Conservation (phyloP, 2,888 invertebrate species). For the Oscheius sp. region DNA sequence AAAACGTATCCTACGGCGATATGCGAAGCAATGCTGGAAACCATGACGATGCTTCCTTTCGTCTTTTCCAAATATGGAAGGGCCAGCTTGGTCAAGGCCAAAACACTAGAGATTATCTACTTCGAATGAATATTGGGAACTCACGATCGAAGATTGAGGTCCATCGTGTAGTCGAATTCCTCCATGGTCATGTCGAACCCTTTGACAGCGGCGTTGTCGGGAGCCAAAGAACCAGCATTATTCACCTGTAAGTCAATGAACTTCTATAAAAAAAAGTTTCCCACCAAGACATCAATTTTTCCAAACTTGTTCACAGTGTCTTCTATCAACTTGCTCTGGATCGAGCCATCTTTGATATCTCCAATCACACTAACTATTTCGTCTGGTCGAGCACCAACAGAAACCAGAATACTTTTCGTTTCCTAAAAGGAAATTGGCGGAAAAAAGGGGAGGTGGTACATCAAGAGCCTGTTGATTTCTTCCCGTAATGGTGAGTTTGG, state of each 20-base stretch:
- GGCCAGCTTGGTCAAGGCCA: slow-evolving; percentile 53
- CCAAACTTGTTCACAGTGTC: slow-evolving; percentile 53
- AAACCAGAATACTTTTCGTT: not conserved
- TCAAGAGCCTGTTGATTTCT: slow-evolving; percentile 42
- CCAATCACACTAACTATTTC: slow-evolving; percentile 57
- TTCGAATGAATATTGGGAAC: not conserved
- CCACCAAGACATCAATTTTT: slow-evolving; percentile 54
- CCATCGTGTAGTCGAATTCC: slow-evolving; percentile 89
- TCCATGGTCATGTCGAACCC: slow-evolving; percentile 33
- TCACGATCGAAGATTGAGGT: slow-evolving; percentile 80
- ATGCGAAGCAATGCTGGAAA: slow-evolving; percentile 86
- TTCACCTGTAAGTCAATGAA: slow-evolving; percentile 22
- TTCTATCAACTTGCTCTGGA: slow-evolving; percentile 44
- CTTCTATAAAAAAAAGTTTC: not conserved
- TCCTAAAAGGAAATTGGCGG: not conserved
- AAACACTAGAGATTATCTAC: slow-evolving; percentile 46
- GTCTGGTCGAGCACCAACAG: not conserved
- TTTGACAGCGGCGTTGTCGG: not conserved
- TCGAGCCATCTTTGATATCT: slow-evolving; percentile 71
- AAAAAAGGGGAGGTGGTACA: not conserved
- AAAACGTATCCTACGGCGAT: not conserved
- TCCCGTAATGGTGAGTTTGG: slow-evolving; percentile 48
- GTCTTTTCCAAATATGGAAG: slow-evolving; percentile 52
- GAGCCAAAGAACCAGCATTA: slow-evolving; percentile 9
- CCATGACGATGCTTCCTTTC: slow-evolving; percentile 88